Conservation (phyloP, 2,113 vertebrate genomes). For the Gnathonemus longibarbis region DNA sequence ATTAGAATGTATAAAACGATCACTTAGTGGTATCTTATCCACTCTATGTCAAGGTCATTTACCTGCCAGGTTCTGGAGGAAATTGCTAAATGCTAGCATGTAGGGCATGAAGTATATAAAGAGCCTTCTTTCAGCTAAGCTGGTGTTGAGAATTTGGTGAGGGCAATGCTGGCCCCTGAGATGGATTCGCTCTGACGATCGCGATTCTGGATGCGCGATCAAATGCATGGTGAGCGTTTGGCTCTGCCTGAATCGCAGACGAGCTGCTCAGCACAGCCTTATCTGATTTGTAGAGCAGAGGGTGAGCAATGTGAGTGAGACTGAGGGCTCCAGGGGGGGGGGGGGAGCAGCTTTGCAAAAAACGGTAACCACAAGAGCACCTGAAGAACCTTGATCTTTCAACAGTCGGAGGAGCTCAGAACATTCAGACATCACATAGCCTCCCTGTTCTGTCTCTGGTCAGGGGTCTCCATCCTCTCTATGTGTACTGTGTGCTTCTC, state of each 20-base stretch:
- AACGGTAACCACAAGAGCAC: slow-evolving; percentile 76
- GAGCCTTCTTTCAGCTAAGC: too few relatives aligned
- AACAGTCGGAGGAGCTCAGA: slow-evolving; percentile 51
- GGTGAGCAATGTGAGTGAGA: slow-evolving; percentile 42
- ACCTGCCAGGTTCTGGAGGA: not conserved
- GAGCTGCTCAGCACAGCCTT: slow-evolving; percentile 28
- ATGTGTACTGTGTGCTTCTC: not conserved
- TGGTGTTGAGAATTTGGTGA: not conserved
- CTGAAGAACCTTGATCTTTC: slow-evolving; percentile 65
- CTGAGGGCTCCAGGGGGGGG: slow-evolving; percentile 32
- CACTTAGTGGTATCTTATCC: not conserved
- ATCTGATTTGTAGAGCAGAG: slow-evolving; percentile 44
- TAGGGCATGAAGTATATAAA: not conserved
- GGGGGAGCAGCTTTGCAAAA: slow-evolving; percentile 69
- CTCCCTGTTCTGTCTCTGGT: not conserved
- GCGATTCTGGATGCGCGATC: not conserved
- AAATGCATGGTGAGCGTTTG: not conserved
- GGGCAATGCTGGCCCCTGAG: too few relatives aligned
- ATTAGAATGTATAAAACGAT: not conserved
- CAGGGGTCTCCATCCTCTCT: too few relatives aligned
- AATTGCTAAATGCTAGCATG: not conserved
- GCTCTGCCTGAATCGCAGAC: not conserved
- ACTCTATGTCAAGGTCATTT: not conserved
- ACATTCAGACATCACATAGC: slow-evolving; percentile 51
- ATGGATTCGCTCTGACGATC: not conserved